Percentiles rank a stretch among this genome's conserved stretches.
These are phyloP conservation scores for Apis cerana DNA, from an alignment of 1,140 invertebrate species.

Conservation along the genomic window DNA sequence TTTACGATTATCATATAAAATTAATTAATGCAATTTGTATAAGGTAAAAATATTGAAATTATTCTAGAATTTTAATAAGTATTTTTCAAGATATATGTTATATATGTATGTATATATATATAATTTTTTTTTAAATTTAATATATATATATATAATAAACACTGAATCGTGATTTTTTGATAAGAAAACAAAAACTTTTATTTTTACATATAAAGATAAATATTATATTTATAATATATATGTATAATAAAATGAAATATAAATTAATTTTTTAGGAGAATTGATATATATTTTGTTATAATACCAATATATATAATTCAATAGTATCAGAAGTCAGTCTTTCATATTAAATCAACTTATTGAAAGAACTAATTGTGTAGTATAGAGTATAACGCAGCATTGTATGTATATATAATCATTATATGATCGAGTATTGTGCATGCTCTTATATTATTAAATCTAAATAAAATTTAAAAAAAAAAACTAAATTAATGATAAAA, in stretches of 20 bases:
- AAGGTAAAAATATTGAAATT: slow-evolving; percentile 7
- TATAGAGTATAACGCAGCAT: not conserved
- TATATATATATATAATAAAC: not conserved
- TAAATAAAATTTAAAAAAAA: not conserved
- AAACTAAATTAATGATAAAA: not conserved
- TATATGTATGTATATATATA: not conserved
- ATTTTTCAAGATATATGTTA: not conserved
- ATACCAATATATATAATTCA: slow-evolving; percentile 6
- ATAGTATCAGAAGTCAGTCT: not conserved
- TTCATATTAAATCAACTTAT: slow-evolving; percentile 3
- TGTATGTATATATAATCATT: not conserved
- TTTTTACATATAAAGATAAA: not conserved
- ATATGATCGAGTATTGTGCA: not conserved
- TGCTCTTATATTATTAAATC: slow-evolving; percentile 1
- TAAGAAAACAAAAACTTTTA: not conserved
- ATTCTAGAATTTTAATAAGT: not conserved
- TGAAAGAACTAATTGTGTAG: not conserved
- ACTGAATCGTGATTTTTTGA: not conserved
- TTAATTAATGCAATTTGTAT: not conserved
- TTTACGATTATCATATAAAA: not conserved
- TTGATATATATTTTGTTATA: slow-evolving; percentile 1
- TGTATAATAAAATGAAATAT: not conserved
- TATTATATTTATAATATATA: not conserved
- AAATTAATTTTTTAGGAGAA: not conserved
- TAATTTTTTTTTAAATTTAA: not conserved